These are phyloP conservation scores for Bombyx mandarina DNA, from an alignment of 1,140 invertebrate genomes.

Conservation along the genomic window DNA sequence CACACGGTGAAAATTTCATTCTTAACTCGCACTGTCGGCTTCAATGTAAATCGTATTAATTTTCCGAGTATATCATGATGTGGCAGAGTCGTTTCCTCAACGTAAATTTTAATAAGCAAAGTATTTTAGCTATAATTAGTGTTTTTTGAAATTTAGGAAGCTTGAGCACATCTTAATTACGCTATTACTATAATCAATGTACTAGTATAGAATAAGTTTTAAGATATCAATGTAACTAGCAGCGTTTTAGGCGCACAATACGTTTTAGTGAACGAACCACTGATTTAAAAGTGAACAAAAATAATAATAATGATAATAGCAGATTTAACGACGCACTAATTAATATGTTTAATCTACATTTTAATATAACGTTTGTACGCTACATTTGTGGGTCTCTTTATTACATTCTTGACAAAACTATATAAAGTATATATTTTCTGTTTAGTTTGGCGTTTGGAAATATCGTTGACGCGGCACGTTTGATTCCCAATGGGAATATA, in stretches of 20 bases:
- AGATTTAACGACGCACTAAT: conserved; percentile 4
- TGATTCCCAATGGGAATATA: no score
- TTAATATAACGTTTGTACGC: conserved; percentile 9
- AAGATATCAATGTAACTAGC: conserved; percentile 23
- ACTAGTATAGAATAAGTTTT: conserved; percentile 26
- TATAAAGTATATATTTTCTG: conserved; percentile 1
- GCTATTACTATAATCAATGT: conserved; percentile 15
- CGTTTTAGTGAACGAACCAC: conserved; percentile 2
- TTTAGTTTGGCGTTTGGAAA: no score
- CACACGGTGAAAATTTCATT: no score
- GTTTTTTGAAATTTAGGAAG: conserved; percentile 10
- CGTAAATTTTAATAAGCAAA: neutral
- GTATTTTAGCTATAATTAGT: neutral
- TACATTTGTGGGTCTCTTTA: conserved; percentile 14
- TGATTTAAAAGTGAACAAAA: neutral
- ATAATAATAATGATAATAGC: neutral
- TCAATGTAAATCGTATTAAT: no score
- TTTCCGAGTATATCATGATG: neutral
- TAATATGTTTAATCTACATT: conserved; percentile 8
- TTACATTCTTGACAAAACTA: conserved; percentile 50
- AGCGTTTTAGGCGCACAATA: conserved; percentile 23
- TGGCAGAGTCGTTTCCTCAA: conserved; percentile 5
- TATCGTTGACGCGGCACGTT: no score
- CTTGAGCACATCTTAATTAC: conserved; percentile 25
- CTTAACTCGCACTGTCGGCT: no score